phyloP scores from a whole-genome alignment of 1,140 invertebrate species.

The Eurosta solidaginis region DNA sequence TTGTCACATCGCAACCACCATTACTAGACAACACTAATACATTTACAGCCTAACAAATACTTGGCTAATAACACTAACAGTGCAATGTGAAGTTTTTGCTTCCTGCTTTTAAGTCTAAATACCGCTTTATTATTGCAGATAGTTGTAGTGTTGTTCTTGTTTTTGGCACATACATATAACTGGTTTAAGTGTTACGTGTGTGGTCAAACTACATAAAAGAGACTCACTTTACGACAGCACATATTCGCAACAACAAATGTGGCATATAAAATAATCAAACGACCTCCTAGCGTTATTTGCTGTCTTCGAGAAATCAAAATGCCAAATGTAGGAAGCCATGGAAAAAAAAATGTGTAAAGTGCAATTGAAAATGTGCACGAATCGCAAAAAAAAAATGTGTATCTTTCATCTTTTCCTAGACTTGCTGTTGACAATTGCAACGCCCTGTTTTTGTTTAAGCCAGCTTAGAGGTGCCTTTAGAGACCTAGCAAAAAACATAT shows the following conservation, averaged over 20 bases:
- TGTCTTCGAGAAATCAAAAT: slow-evolving; percentile 18
- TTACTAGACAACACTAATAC: neutral
- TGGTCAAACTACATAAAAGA: slow-evolving; percentile 38
- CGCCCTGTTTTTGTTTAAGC: slow-evolving; percentile 39
- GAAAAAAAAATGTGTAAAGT: neutral
- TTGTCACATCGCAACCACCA: neutral
- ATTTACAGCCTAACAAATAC: neutral
- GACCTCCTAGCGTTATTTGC: neutral
- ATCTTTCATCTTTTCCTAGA: neutral
- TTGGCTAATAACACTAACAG: neutral
- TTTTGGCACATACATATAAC: neutral
- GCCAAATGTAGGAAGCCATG: neutral
- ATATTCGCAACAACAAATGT: neutral
- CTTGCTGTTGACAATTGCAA: slow-evolving; percentile 49
- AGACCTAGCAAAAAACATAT: too few species aligned
- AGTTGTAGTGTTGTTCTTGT: neutral
- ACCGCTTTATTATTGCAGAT: neutral
- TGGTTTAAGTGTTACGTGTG: slow-evolving; percentile 39
- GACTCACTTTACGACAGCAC: slow-evolving; percentile 1
- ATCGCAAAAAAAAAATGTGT: neutral
- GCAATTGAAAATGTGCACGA: neutral
- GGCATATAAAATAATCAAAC: neutral
- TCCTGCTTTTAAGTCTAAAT: neutral
- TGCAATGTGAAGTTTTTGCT: neutral
- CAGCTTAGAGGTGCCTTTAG: neutral